Percentiles rank a stretch among this genome's conserved stretches.
These are phyloP conservation scores for Parotia lawesii DNA, from an alignment of 2,113 vertebrate genomes.

Conservation along the genomic window DNA sequence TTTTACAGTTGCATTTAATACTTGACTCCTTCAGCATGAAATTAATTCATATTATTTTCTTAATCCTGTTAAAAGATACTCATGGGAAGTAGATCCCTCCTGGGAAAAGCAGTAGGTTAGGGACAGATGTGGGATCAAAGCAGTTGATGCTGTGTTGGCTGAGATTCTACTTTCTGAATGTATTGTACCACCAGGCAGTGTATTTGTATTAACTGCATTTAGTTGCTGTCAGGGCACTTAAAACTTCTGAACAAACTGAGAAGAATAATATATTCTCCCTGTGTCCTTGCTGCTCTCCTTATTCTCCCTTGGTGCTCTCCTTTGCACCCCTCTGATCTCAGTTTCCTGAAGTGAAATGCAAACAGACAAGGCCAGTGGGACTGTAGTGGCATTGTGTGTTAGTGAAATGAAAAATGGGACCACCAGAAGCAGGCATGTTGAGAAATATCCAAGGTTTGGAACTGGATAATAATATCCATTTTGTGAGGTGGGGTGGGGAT, in stretches of 20 bases:
- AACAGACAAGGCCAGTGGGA: neutral
- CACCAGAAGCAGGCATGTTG: neutral
- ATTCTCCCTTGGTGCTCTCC: neutral
- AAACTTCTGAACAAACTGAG: neutral
- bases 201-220: neutral
- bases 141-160: neutral
- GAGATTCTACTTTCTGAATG: neutral
- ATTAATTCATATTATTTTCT: neutral
- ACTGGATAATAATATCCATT: neutral
- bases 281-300: neutral
- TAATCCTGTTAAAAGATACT: neutral
- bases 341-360: neutral
- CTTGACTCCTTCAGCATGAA: neutral
- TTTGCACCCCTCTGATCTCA: neutral
- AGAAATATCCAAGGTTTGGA: neutral
- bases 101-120: neutral
- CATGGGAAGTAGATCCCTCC: neutral
- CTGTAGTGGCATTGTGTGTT: neutral
- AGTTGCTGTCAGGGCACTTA: neutral
- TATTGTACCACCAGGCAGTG: neutral
- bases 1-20: neutral
- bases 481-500: neutral
- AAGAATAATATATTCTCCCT: neutral
- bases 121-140: neutral
- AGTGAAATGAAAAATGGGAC: neutral